Conservation (phyloP, 2,113 vertebrate species). For the Orientallactaga bullata region DNA sequence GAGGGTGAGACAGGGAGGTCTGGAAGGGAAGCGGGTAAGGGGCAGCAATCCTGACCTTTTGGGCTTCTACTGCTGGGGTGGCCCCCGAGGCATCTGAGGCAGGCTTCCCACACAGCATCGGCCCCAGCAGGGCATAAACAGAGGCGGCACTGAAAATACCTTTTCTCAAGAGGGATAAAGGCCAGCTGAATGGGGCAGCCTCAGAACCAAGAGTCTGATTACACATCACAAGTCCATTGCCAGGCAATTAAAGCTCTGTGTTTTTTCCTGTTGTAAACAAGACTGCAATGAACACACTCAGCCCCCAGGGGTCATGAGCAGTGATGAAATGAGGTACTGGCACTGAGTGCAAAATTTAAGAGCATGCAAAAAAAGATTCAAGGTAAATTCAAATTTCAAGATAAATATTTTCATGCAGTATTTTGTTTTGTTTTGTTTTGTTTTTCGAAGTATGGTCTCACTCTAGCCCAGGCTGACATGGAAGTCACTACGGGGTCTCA, state of each 20-base stretch:
- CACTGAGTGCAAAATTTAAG: not conserved
- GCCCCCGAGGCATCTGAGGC: not conserved
- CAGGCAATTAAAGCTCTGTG: not conserved
- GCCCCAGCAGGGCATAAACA: not conserved
- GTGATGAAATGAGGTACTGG: not conserved
- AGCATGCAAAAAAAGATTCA: not conserved
- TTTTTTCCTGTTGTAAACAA: not conserved
- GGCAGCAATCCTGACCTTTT: not conserved
- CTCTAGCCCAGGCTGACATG: too few species aligned
- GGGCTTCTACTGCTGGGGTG: not conserved
- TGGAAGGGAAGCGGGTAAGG: not conserved
- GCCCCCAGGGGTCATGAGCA: not conserved
- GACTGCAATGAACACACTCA: not conserved
- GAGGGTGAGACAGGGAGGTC: not conserved
- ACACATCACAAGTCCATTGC: not conserved
- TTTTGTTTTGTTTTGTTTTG: too few species aligned
- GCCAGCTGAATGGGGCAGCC: not conserved
- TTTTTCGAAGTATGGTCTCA: too few species aligned
- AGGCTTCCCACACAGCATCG: not conserved
- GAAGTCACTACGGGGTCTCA: too few species aligned
- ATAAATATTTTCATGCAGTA: not conserved
- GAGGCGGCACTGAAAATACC: not conserved
- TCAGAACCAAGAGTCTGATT: not conserved
- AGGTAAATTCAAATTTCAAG: not conserved
- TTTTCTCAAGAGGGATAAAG: not conserved